phyloP scores from a whole-genome alignment of 2,797 vertebrate genomes.

The Pangasius djambal region DNA sequence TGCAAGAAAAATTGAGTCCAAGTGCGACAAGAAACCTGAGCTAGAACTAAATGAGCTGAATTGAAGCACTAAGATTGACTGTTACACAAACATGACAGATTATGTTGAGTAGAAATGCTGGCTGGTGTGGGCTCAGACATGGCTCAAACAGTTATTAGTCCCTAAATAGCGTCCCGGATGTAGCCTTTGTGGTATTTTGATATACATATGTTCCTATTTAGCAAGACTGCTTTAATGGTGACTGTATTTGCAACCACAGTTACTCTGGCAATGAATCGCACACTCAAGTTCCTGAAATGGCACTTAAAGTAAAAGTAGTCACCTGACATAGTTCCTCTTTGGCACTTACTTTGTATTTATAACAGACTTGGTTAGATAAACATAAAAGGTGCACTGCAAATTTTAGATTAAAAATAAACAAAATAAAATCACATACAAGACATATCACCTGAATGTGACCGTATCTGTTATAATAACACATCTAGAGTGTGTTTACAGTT shows the following conservation, averaged over 20 bases:
- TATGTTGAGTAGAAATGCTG: background rate
- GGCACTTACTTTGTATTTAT: background rate
- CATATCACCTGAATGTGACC: background rate
- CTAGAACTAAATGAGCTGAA: background rate
- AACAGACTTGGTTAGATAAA: background rate
- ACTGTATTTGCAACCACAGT: slow-evolving; percentile 28
- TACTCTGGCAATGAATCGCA: slow-evolving; percentile 39
- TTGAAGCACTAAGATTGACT: background rate
- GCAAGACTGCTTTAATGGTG: background rate
- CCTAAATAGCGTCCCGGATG: background rate
- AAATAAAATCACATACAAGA: background rate
- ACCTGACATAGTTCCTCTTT: slow-evolving; percentile 50
- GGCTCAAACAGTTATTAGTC: background rate
- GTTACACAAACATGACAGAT: background rate
- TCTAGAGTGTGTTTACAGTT: background rate
- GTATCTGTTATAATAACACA: background rate
- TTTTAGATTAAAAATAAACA: background rate
- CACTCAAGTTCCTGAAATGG: slow-evolving; percentile 55
- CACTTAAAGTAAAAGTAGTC: slow-evolving; percentile 45
- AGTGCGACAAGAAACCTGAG: background rate
- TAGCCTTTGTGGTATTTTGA: background rate
- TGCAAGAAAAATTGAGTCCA: background rate
- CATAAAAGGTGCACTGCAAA: background rate
- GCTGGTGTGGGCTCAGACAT: background rate
- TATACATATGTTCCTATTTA: background rate